Evolutionary conservation across 2,113 vertebrate genomes (phyloP).

Genomic region (Ginglymostoma cirratum): DNA sequence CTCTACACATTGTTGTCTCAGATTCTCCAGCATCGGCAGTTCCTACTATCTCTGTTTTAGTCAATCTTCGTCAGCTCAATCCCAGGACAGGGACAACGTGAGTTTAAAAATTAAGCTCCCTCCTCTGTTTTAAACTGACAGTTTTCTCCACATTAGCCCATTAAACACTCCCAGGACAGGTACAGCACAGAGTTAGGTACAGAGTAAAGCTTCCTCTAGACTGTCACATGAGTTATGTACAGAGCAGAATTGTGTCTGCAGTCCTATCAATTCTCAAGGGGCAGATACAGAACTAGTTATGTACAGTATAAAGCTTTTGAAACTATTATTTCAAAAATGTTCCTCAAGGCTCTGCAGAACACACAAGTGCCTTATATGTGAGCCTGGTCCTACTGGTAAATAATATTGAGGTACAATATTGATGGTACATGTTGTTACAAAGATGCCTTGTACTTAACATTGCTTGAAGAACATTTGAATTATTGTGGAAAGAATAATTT

Average conservation of each 20-base stretch:
- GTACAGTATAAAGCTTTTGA: not conserved
- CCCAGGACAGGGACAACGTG: not conserved
- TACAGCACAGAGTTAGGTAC: not conserved
- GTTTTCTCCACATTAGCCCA: not conserved
- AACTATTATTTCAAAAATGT: not conserved
- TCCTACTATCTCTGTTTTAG: no score
- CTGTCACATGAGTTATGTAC: not conserved
- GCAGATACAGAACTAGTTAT: not conserved
- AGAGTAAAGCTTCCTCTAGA: not conserved
- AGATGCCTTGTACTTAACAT: no score
- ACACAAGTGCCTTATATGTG: not conserved
- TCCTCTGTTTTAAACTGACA: not conserved
- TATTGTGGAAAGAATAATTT: no score
- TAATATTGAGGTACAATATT: not conserved
- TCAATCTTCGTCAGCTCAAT: not conserved
- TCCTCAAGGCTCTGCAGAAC: not conserved
- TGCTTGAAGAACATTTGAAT: no score
- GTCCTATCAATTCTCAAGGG: not conserved
- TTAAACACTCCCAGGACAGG: not conserved
- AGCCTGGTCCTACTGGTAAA: not conserved
- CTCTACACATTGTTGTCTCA: no score
- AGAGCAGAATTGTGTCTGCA: not conserved
- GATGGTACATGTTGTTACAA: no score
- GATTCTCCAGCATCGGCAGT: no score
- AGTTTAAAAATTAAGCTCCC: not conserved